Base-by-base conservation (phyloP, 2,797 vertebrate species). In the Fundulus diaphanus region DNA sequence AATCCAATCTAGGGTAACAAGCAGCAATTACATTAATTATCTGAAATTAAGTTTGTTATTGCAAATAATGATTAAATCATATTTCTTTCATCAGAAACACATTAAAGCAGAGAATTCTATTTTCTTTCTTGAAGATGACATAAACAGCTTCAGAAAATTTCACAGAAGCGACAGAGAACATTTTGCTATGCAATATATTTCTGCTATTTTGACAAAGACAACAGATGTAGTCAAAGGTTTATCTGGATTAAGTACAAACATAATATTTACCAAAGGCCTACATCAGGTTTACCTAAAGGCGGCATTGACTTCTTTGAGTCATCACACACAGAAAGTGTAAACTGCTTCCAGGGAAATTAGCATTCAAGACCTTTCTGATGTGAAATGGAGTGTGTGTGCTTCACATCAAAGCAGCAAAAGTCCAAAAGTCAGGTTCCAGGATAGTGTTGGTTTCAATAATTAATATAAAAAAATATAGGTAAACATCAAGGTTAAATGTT, bases 11-110 rank as follows among this genome's bases (percentile, higher is more conserved):
- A 90, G 82, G 82, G 91, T 76, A 90, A 87, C 85, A 89, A 86
- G 69, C 89, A 90, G 84, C 78, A 82, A 87, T 91, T 88, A 91
- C 79, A 86, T 89, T 88, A 89, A 94, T 89, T 84, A 94, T 83
- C 79, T 65, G n/a, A 40, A 9, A 37, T 40, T 24, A 37, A 63
- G 37, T n/a, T 24, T 37, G 35, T 63, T 63, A 6, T 18, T 59
- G 56, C 13, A 59, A 59, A 63, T 40, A 37, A 24, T 22, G 3
- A n/a, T n/a, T n/a, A n/a, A 31, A 59, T 35, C 35, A 20, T 33
- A 61, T 31, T 2, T 33, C 1, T 20, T 63, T 22, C 3, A 65
- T 54, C 22, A n/a, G 9, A n/a, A n/a, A 40, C n/a, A 6, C 0
- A 65, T 40, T 40, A 65, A 37, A 65, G 15, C 61, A 35, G 16